Evolutionary conservation across 1,140 invertebrate genomes (phyloP).

Genomic region (Drosophila virilis): DNA sequence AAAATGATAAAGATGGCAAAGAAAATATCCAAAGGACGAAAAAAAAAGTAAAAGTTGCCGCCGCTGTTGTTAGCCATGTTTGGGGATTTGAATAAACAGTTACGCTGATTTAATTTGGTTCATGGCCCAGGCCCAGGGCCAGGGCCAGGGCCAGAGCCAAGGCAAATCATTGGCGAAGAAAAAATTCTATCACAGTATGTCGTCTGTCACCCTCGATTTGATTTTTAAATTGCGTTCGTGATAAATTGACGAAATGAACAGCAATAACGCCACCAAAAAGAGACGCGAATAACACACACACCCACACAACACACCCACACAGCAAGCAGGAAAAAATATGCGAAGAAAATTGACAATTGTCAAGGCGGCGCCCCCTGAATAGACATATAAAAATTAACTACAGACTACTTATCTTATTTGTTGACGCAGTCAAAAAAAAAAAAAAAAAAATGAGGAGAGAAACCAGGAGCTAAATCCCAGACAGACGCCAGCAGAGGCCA

Average conservation of each 20-base stretch:
- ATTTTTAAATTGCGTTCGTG: conserved; percentile 83
- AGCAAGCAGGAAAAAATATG: conserved; percentile 25
- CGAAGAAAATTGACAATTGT: conserved; percentile 77
- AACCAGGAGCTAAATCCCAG: conserved; percentile 17
- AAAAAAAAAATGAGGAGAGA: background rate
- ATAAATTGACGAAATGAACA: conserved; percentile 84
- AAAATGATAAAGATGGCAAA: conserved; percentile 27
- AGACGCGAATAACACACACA: conserved; percentile 24
- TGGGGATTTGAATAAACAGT: conserved; percentile 84
- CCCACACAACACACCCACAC: conserved; percentile 15
- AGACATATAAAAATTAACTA: conserved; percentile 83
- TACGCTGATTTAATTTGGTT: conserved; percentile 84
- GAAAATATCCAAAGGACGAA: conserved; percentile 4
- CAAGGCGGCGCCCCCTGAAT: conserved; percentile 62
- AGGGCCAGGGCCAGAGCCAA: background rate
- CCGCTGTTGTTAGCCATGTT: conserved; percentile 63
- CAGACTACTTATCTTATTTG: conserved; percentile 82
- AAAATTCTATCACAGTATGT: conserved; percentile 82
- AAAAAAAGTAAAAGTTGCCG: conserved; percentile 67
- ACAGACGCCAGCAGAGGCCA: conserved; percentile 5
- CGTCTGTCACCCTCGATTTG: conserved; percentile 83
- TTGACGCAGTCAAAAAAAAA: conserved; percentile 55
- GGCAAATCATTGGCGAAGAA: conserved; percentile 45
- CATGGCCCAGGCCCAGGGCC: conserved; percentile 3
- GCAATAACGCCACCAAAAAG: conserved; percentile 65